These are phyloP conservation scores for Hoplias malabaricus DNA, from an alignment of 2,113 vertebrate genomes.

Conservation along the genomic window DNA sequence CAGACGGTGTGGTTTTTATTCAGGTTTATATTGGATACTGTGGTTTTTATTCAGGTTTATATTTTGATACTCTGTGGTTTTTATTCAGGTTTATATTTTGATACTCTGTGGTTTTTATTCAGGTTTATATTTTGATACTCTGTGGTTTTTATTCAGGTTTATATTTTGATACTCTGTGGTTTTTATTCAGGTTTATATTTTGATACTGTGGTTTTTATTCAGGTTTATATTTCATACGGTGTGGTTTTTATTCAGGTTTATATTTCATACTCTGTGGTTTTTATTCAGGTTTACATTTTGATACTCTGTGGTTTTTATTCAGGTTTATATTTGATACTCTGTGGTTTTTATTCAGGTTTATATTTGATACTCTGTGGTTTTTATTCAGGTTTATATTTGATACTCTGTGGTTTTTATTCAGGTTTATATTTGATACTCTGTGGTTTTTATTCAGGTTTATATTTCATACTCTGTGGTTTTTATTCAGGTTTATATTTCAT, in stretches of 20 bases:
- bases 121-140: background rate
- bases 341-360: background rate
- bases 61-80: background rate
- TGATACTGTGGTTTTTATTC: background rate
- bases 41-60: background rate
- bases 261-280: background rate
- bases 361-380: too few species aligned
- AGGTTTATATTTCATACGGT: too few species aligned
- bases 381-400: background rate
- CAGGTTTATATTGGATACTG: too few species aligned
- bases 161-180: too few species aligned
- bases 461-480: background rate
- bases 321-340: background rate
- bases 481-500: too few species aligned
- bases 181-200: background rate
- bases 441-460: background rate
- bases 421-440: too few species aligned
- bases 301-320: background rate
- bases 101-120: background rate
- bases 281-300: too few species aligned
- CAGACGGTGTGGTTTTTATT: background rate
- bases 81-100: too few species aligned
- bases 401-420: background rate
- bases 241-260: background rate
- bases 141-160: background rate